phyloP scores from a whole-genome alignment of 2,797 vertebrate genomes.

The Poeciliopsis paucimaculata region DNA sequence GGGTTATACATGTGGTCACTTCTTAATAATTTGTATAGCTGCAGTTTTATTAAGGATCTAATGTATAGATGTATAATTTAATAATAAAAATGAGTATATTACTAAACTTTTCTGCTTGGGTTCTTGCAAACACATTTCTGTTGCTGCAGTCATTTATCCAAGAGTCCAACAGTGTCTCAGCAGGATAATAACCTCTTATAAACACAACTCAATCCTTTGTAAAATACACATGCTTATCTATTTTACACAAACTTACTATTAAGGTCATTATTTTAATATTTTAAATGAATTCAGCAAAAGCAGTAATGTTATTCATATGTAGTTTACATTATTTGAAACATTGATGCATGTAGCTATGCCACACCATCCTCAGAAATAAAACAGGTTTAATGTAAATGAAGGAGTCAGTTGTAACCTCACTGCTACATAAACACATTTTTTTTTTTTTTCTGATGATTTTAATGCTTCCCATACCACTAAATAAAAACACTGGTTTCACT shows the following conservation, averaged over 20 bases:
- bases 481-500: neutral
- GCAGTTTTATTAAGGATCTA: constrained; percentile 79
- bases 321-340: neutral
- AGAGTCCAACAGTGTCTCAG: neutral
- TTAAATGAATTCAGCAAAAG: neutral
- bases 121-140: neutral
- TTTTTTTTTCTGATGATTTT: neutral
- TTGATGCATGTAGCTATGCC: neutral
- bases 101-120: constrained; percentile 30
- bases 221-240: neutral
- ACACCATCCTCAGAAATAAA: neutral
- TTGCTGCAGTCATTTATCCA: neutral
- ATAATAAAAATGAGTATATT: constrained; percentile 78
- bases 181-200: neutral
- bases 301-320: neutral
- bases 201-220: neutral
- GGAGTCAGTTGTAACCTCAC: neutral
- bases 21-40: constrained; percentile 78
- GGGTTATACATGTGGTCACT: constrained; percentile 63
- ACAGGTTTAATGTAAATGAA: neutral
- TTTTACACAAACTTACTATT: neutral
- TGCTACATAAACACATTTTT: neutral
- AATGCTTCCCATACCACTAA: neutral
- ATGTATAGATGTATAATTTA: constrained; percentile 82
- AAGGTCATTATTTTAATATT: neutral